Evolutionary conservation across 2,797 vertebrate genomes (phyloP).

Genomic region (Phyllotis vaccarum): DNA sequence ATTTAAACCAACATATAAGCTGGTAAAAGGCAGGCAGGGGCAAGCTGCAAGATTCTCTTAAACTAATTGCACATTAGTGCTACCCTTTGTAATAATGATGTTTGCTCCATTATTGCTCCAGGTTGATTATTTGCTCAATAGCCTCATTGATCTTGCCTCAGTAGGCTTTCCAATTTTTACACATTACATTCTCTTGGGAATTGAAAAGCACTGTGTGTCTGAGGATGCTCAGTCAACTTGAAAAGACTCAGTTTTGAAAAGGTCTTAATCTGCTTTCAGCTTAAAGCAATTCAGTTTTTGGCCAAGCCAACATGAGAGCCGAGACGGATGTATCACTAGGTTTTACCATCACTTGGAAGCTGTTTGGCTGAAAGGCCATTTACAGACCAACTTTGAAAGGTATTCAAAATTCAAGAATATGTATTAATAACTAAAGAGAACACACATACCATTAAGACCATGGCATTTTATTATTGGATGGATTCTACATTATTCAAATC

Average conservation of each 20-base stretch:
- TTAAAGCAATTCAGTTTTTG: slow-evolving; percentile 63
- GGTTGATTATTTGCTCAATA: slow-evolving; percentile 74
- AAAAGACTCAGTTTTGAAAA: slow-evolving; percentile 62
- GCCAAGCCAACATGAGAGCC: slow-evolving; percentile 31
- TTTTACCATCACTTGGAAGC: slow-evolving; percentile 31
- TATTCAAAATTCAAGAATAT: slow-evolving; percentile 37
- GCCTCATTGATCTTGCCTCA: slow-evolving; percentile 74
- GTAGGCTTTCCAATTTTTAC: slow-evolving; percentile 71
- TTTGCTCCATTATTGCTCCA: slow-evolving; percentile 76
- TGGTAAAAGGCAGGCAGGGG: slow-evolving; percentile 26
- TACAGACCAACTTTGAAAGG: slow-evolving; percentile 27
- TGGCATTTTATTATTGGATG: slow-evolving; percentile 43
- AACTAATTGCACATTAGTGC: slow-evolving; percentile 63
- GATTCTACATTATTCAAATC: slow-evolving; percentile 60
- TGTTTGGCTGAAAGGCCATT: slow-evolving; percentile 40
- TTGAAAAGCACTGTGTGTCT: slow-evolving; percentile 67
- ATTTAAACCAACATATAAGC: slow-evolving; percentile 58
- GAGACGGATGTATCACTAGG: background rate
- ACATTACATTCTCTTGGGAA: slow-evolving; percentile 59
- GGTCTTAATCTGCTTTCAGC: slow-evolving; percentile 55
- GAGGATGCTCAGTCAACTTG: slow-evolving; percentile 68
- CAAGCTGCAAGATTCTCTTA: slow-evolving; percentile 42
- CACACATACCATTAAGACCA: background rate
- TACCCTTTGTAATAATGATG: slow-evolving; percentile 71
- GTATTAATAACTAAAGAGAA: slow-evolving; percentile 48